These are phyloP conservation scores for Lophius americanus DNA, from an alignment of 2,797 vertebrate genomes.

Conservation along the genomic window DNA sequence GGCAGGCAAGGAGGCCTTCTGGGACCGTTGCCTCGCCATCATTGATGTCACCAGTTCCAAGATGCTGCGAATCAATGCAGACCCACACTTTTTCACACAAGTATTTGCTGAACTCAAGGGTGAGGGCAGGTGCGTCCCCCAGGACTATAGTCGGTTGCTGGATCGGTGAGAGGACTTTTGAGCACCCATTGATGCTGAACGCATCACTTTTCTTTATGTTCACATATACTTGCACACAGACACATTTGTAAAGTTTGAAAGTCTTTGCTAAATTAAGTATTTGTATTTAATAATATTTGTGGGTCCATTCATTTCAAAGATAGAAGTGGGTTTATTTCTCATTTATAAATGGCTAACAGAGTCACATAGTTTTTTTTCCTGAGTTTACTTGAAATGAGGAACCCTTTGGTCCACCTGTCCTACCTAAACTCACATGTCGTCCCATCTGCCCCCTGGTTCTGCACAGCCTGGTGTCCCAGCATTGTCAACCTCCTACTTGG, in stretches of 20 bases:
- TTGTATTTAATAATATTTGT: conserved; percentile 29
- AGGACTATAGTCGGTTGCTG: conserved; percentile 81
- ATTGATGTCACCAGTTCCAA: conserved; percentile 83
- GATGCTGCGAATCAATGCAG: conserved; percentile 88
- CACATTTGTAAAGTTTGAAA: not conserved
- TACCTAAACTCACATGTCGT: conserved; percentile 19
- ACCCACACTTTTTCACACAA: conserved; percentile 88
- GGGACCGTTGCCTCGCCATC: conserved; percentile 87
- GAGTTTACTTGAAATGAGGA: conserved; percentile 49
- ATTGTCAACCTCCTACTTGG: conserved; percentile 8
- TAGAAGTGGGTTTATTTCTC: not conserved
- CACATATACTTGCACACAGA: conserved; percentile 12
- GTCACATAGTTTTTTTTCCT: conserved; percentile 12
- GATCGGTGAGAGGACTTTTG: conserved; percentile 78
- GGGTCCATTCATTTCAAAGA: conserved; percentile 17
- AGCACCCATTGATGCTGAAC: conserved; percentile 5
- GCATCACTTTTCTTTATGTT: conserved; percentile 42
- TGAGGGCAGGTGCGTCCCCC: conserved; percentile 79
- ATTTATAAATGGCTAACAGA: conserved; percentile 18
- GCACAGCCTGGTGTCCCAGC: conserved; percentile 2
- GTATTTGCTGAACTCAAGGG: conserved; percentile 87
- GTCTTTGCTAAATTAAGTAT: conserved; percentile 10
- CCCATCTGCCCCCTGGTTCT: conserved; percentile 36
- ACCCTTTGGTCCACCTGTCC: conserved; percentile 60
- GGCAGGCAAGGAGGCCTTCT: conserved; percentile 85